Evolutionary conservation across 1,140 invertebrate genomes (phyloP).

Genomic region (Drosophila ercepeae): DNA sequence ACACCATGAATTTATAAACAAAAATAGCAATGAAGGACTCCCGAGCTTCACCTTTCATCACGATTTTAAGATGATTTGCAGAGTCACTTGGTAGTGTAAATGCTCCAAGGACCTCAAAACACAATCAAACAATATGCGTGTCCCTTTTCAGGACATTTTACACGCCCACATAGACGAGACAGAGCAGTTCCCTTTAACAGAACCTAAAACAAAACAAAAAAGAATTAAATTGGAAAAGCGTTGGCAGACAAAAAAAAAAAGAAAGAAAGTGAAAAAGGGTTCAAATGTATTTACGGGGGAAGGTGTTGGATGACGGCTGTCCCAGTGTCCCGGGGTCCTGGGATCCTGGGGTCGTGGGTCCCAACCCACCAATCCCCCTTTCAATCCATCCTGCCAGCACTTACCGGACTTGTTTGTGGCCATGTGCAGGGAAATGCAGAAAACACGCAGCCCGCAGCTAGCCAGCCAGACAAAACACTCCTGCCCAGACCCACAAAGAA

Average conservation of each 20-base stretch:
- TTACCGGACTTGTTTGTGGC: conserved; percentile 23
- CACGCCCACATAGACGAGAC: conserved; percentile 47
- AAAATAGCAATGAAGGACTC: not conserved
- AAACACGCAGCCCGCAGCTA: conserved; percentile 53
- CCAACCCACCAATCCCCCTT: not conserved
- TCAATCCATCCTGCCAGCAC: not conserved
- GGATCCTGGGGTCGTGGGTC: too few species aligned
- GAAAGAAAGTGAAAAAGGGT: conserved; percentile 52
- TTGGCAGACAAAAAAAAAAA: conserved; percentile 19
- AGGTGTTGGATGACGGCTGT: not conserved
- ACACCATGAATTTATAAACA: not conserved
- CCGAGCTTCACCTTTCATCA: conserved; percentile 1
- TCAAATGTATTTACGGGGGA: conserved; percentile 68
- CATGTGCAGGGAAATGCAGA: conserved; percentile 56
- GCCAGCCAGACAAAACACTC: conserved; percentile 31
- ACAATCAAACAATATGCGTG: conserved; percentile 41
- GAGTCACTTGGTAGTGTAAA: conserved; percentile 30
- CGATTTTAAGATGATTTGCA: conserved; percentile 30
- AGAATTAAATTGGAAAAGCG: conserved; percentile 45
- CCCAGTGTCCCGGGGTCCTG: not conserved
- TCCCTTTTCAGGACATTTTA: conserved; percentile 48
- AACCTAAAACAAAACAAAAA: conserved; percentile 14
- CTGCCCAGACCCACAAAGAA: conserved; percentile 1
- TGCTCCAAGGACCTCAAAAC: conserved; percentile 28
- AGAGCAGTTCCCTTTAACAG: conserved; percentile 25